These are phyloP conservation scores for Criorhina ranunculi DNA, from an alignment of 2,888 invertebrate genomes.

Conservation along the genomic window DNA sequence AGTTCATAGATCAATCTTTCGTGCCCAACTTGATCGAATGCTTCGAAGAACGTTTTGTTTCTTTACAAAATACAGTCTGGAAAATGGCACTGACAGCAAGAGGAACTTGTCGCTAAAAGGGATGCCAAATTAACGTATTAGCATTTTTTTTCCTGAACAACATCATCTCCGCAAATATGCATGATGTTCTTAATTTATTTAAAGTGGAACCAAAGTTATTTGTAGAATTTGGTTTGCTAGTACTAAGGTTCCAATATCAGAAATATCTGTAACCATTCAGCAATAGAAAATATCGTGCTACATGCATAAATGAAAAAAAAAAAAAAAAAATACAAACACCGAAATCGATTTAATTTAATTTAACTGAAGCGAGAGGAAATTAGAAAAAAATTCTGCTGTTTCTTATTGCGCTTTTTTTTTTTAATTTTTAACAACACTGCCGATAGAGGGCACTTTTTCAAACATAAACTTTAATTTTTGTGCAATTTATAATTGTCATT, in stretches of 20 bases:
- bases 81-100: too few relatives aligned
- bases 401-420: background rate
- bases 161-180: too few relatives aligned
- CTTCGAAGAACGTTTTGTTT: too few relatives aligned
- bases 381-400: background rate
- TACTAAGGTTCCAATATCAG: too few relatives aligned
- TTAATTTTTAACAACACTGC: background rate
- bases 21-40: too few relatives aligned
- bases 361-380: slow-evolving; percentile 25
- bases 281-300: slow-evolving; percentile 48
- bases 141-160: too few relatives aligned
- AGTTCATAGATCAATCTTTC: too few relatives aligned
- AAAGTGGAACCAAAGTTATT: background rate
- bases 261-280: slow-evolving; percentile 43
- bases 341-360: background rate
- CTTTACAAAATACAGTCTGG: too few relatives aligned
- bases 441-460: background rate
- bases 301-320: slow-evolving; percentile 31
- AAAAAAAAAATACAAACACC: background rate
- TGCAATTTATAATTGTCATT: slow-evolving; percentile 19
- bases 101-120: too few relatives aligned
- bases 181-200: too few relatives aligned
- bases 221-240: background rate
- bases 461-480: slow-evolving; percentile 6
- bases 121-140: too few relatives aligned